Evolutionary conservation across 2,113 vertebrate species (phyloP), one percentile per base, ranked within the genome.

Genomic region (Hippolais icterina): DNA sequence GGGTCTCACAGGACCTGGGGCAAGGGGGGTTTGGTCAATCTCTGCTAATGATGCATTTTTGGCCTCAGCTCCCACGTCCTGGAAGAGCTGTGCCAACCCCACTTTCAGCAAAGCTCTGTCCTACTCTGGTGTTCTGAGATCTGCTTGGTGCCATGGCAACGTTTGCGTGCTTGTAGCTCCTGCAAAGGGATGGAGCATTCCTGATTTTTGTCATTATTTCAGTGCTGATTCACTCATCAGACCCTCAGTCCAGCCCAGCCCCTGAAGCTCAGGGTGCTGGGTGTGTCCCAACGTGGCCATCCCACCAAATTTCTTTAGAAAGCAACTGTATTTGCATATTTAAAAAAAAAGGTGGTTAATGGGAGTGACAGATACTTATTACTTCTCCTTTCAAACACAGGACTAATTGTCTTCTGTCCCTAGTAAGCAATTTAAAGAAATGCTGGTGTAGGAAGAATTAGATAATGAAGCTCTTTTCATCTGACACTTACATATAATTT

Each of bases 401-500:
- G 61, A 88, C 83, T 97, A 96, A 97, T 97, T 94, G 95, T 97
- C 95, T 96, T 47, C 85, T 83, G 77, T 94, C 91, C 88, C 90
- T 91, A 66, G 94, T 93, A 97, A 97, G 95, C 95, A 97, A 97
- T 97, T 97, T 96, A 82, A 96, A 95, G 88, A 97, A 96, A 95
- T 95, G 96, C 95, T 93, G 90, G 88, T 96, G 90, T 94, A 95
- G 91, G 90, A 97, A 97, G 95, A 96, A 96, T 93, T 95, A 90
- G 95, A 94, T 97, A 97, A 97, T 97, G 96, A 97, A 96, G 91
- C 80, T 90, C 94, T 96, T 96, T 96, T 96, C 81, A 96, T 96
- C 90, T 20, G 54, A 97, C 94, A 87, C 94, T 97, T 96, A 92
- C 37, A 87, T 96, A 90, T 87, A 97, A 97, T 97, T 97, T 97